phyloP scores from a whole-genome alignment of 2,797 vertebrate species.

The Gobionotothen gibberifrons region DNA sequence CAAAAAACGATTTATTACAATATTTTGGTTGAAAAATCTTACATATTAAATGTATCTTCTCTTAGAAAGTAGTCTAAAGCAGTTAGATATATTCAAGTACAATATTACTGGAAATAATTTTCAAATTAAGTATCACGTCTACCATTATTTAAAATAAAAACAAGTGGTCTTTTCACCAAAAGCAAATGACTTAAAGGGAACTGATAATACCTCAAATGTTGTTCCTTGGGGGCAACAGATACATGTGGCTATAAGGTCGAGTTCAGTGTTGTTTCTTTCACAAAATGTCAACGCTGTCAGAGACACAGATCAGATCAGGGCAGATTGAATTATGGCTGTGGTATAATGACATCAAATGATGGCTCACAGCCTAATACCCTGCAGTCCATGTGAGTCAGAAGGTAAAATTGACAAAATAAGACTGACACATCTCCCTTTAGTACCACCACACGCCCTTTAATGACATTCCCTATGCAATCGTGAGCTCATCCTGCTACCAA shows the following conservation, averaged over 20 bases:
- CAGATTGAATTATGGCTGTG: constrained; percentile 53
- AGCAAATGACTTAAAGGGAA: too few relatives aligned
- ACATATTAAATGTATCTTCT: too few relatives aligned
- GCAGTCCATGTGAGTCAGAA: constrained; percentile 56
- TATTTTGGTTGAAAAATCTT: too few relatives aligned
- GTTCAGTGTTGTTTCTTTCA: constrained; percentile 39
- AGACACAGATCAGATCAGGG: constrained; percentile 41
- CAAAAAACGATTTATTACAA: too few relatives aligned
- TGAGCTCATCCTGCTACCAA: constrained; percentile 39
- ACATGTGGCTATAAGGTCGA: constrained; percentile 28
- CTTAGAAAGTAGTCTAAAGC: neutral
- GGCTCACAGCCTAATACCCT: constrained; percentile 42
- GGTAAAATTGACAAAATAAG: constrained; percentile 57
- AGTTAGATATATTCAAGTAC: neutral
- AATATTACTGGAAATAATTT: neutral
- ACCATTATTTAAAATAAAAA: neutral
- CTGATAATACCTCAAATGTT: neutral
- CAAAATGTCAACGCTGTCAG: constrained; percentile 50
- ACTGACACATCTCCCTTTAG: constrained; percentile 51
- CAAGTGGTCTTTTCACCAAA: neutral
- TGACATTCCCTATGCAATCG: neutral
- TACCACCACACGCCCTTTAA: constrained; percentile 30
- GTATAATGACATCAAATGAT: constrained; percentile 57
- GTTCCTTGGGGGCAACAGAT: neutral
- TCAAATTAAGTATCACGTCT: neutral